These are phyloP conservation scores for Drosophila multiciliata DNA, from an alignment of 2,888 invertebrate species.

Conservation along the genomic window DNA sequence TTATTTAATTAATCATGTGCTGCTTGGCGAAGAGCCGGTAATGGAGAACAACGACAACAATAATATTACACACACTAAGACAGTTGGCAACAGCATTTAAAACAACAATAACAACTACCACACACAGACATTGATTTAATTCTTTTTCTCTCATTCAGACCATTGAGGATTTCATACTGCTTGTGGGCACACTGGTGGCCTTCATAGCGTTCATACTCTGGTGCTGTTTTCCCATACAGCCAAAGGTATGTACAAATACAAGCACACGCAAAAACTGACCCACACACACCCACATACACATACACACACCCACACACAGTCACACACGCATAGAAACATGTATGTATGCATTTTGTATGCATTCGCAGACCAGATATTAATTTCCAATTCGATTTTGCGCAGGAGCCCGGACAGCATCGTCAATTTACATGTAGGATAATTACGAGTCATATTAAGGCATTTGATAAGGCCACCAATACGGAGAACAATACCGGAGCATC, in stretches of 20 bases:
- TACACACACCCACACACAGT: slow-evolving; percentile 10
- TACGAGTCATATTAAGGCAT: slow-evolving; percentile 74
- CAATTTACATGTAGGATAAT: slow-evolving; percentile 84
- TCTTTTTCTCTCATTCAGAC: slow-evolving; percentile 84
- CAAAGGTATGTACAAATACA: slow-evolving; percentile 82
- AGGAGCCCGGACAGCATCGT: slow-evolving; percentile 84
- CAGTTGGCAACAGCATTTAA: background rate
- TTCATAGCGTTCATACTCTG: slow-evolving; percentile 88
- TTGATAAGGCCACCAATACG: slow-evolving; percentile 64
- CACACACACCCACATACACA: slow-evolving; percentile 3
- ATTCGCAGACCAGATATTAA: slow-evolving; percentile 14
- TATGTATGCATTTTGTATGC: slow-evolving; percentile 22
- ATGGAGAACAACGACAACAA: slow-evolving; percentile 61
- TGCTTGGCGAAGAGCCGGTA: slow-evolving; percentile 88
- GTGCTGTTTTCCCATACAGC: slow-evolving; percentile 88
- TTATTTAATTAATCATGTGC: slow-evolving; percentile 87
- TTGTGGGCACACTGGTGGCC: slow-evolving; percentile 88
- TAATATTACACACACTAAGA: slow-evolving; percentile 4
- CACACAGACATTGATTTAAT: slow-evolving; percentile 22
- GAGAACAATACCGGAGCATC: slow-evolving; percentile 30
- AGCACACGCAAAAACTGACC: slow-evolving; percentile 7
- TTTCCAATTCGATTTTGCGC: slow-evolving; percentile 3
- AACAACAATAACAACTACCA: slow-evolving; percentile 4
- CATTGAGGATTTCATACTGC: slow-evolving; percentile 87
- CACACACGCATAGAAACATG: slow-evolving; percentile 18